A percentile compares a stretch with the other conserved stretches of the same genome.
Evolutionary conservation across 92 coral and sea anemone species (phyloP).

Genomic region (Palythoa grandis): DNA sequence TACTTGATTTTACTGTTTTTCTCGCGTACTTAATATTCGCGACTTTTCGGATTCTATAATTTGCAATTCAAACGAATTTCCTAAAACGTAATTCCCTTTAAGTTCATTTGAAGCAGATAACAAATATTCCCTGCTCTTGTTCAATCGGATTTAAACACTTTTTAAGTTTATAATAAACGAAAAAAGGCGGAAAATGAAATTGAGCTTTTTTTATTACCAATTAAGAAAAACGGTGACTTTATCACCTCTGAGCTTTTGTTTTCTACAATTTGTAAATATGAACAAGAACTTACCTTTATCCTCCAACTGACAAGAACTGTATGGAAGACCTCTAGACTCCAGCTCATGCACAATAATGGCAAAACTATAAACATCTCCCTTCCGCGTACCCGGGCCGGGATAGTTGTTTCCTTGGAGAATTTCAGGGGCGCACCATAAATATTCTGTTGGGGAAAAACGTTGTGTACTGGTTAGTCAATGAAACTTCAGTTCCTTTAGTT

Average conservation of each 20-base stretch:
- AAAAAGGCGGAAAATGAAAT: too few relatives aligned
- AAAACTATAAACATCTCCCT: conserved; percentile 83
- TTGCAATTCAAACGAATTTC: too few relatives aligned
- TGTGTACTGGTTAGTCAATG: neutral
- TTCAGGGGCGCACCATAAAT: conserved; percentile 85
- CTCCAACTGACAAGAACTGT: conserved; percentile 61
- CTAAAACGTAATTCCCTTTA: too few relatives aligned
- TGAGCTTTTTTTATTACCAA: too few relatives aligned
- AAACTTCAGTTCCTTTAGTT: neutral
- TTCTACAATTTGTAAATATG: neutral
- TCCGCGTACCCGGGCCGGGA: conserved; percentile 41
- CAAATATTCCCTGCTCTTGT: too few relatives aligned
- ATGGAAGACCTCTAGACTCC: conserved; percentile 71
- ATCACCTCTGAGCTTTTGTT: neutral
- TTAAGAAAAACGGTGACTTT: too few relatives aligned
- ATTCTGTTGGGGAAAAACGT: conserved; percentile 30
- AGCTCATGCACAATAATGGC: conserved; percentile 78
- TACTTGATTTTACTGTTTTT: too few relatives aligned
- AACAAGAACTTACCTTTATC: conserved; percentile 53
- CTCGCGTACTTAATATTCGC: too few relatives aligned
- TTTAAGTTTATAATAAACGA: too few relatives aligned
- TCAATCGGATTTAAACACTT: too few relatives aligned
- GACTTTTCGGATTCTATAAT: too few relatives aligned
- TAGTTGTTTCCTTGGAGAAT: conserved; percentile 46
- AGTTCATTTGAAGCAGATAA: too few relatives aligned